Base-by-base conservation (phyloP, 2,797 vertebrate species). In the Crax fasciolata region DNA sequence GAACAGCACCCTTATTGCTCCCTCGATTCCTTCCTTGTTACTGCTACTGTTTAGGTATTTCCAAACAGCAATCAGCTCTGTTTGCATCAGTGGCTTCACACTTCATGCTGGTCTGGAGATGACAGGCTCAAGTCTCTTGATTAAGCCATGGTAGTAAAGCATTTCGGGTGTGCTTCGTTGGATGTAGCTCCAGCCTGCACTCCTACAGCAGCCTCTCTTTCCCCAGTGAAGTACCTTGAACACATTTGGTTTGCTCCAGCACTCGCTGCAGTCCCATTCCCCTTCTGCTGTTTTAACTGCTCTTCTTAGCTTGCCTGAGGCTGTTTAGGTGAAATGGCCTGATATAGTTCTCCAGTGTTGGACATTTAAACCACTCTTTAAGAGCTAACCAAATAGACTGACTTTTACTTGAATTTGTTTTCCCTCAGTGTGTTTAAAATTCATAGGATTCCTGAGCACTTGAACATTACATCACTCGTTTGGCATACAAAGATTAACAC, bases 1-100 rank as follows among this genome's bases (percentile, higher is more conserved):
- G 91, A 94, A 55, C 65, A 87, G 41, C 1, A 5, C 28, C 2
- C 3, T 74, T 92, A 93, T 65, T 73, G 44, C 52, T 96, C 78
- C 91, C 93, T 85, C 0, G 20, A 15, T 85, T 83, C 78, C 65
- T 61, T 5, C 3, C 67, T 87, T 0, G 0, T 51, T 93, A 84
- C 93, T 54, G 82, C 30, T 79, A 57, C 87, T 91, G 48, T 74
- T 96, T 62, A 87, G 44, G 81, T 67, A 87, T 84, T 96, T 89
- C 87, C 63, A 89, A 93, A 74, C 75, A 94, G 91, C 68, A 85
- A 5, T 80, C 44, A 9, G 32, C 30, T 30, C 73, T 73, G 87
- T 67, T 79, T 94, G 59, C 38, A 94, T 87, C 65, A 83, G 75
- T 57, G 79, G 32, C 82, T 91, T 87, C 71, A 89, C 81, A 74